Conservation (phyloP, 2,113 vertebrate genomes). For the Ammodytes dubius region DNA sequence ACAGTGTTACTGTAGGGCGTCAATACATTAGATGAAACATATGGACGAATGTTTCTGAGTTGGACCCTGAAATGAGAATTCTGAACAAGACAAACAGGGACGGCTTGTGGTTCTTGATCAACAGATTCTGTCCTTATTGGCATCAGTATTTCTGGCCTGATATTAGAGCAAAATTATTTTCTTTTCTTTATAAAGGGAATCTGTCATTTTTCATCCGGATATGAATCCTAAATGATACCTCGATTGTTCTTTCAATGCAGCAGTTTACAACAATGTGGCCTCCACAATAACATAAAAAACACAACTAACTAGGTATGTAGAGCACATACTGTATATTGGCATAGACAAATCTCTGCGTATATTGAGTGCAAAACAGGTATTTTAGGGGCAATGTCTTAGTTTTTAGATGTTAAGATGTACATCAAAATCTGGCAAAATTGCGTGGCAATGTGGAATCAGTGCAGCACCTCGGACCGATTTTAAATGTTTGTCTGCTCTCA, state of each 20-base stretch:
- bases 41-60: slow-evolving; percentile 31
- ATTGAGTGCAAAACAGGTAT: neutral
- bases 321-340: neutral
- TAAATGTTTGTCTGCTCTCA: slow-evolving; percentile 59
- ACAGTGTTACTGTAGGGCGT: slow-evolving; percentile 18
- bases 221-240: slow-evolving; percentile 58
- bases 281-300: slow-evolving; percentile 10
- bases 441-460: slow-evolving; percentile 54
- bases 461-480: slow-evolving; percentile 57
- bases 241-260: slow-evolving; percentile 34
- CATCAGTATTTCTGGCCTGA: slow-evolving; percentile 13
- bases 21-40: slow-evolving; percentile 36
- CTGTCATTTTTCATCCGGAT: slow-evolving; percentile 57
- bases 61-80: slow-evolving; percentile 32
- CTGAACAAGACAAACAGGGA: slow-evolving; percentile 30
- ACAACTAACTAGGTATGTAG: slow-evolving; percentile 15
- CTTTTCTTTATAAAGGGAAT: slow-evolving; percentile 55
- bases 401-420: slow-evolving; percentile 34
- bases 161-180: slow-evolving; percentile 28
- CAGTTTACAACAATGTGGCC: slow-evolving; percentile 11
- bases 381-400: slow-evolving; percentile 28
- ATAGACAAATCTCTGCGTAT: neutral
- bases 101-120: neutral
- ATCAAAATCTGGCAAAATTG: slow-evolving; percentile 31
- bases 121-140: slow-evolving; percentile 18